These are phyloP conservation scores for Alectura lathami DNA, from an alignment of 2,113 vertebrate genomes.

Conservation along the genomic window DNA sequence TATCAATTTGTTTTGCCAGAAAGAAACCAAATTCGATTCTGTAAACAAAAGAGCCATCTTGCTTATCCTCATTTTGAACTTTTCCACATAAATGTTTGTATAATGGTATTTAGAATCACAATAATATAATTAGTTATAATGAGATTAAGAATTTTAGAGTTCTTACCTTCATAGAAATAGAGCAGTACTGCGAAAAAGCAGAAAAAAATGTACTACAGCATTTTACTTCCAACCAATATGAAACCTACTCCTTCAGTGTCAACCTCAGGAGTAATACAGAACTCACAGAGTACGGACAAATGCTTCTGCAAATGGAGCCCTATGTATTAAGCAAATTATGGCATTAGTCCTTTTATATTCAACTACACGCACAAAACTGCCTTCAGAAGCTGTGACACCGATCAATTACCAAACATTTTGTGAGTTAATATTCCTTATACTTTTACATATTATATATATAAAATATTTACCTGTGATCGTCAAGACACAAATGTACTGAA, in stretches of 20 bases:
- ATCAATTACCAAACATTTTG: background rate
- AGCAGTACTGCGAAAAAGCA: background rate
- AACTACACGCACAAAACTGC: background rate
- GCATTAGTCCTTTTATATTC: background rate
- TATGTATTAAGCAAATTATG: background rate
- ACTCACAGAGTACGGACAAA: background rate
- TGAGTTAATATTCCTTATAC: background rate
- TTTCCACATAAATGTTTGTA: background rate
- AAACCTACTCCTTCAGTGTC: background rate
- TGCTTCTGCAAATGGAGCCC: background rate
- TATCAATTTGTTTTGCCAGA: background rate
- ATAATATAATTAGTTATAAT: background rate
- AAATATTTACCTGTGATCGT: background rate
- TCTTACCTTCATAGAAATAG: background rate
- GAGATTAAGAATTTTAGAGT: background rate
- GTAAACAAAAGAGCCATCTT: background rate
- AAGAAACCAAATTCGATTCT: background rate
- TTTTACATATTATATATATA: background rate
- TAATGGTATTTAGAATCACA: background rate
- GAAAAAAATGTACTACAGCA: background rate
- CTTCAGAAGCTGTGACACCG: background rate
- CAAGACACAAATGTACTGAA: background rate
- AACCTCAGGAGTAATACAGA: background rate
- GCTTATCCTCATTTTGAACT: background rate
- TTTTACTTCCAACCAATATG: background rate